These are phyloP conservation scores for Catocala nupta DNA, from an alignment of 2,888 invertebrate genomes.

Conservation along the genomic window DNA sequence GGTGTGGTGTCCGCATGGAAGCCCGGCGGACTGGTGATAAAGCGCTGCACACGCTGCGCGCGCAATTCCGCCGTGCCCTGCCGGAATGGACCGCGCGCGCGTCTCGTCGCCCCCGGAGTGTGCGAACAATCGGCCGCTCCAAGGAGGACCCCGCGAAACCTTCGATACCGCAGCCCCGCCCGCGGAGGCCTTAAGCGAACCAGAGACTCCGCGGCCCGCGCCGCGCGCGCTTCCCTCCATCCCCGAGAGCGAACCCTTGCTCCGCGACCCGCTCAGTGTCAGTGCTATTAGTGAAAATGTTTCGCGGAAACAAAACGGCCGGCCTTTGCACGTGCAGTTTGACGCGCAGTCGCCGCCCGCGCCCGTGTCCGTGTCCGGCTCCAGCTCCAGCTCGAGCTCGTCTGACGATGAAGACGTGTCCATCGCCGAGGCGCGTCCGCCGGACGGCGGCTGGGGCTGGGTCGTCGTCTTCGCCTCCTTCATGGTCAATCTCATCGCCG, in stretches of 20 bases:
- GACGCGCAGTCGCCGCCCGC: slow-evolving; percentile 81
- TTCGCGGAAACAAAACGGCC: slow-evolving; percentile 68
- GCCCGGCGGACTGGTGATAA: slow-evolving; percentile 79
- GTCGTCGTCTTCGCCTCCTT: slow-evolving; percentile 96
- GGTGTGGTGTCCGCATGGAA: slow-evolving; percentile 84
- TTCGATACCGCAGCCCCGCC: slow-evolving; percentile 60
- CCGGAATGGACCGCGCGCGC: slow-evolving; percentile 82
- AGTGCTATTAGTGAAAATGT: slow-evolving; percentile 45
- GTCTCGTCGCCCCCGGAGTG: slow-evolving; percentile 76
- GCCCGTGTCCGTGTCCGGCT: slow-evolving; percentile 73
- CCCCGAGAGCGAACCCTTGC: slow-evolving; percentile 80
- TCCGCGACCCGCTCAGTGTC: slow-evolving; percentile 54
- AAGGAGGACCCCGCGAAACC: slow-evolving; percentile 83
- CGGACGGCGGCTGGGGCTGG: slow-evolving; percentile 98
- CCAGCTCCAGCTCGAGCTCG: slow-evolving; percentile 85
- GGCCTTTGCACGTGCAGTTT: slow-evolving; percentile 88
- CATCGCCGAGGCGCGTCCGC: slow-evolving; percentile 90
- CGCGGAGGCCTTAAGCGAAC: slow-evolving; percentile 72
- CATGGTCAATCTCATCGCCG: slow-evolving; percentile 95
- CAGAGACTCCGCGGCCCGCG: slow-evolving; percentile 74
- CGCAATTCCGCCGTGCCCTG: slow-evolving; percentile 74
- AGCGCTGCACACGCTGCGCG: slow-evolving; percentile 79
- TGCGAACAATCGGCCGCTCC: slow-evolving; percentile 77
- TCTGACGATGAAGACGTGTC: slow-evolving; percentile 89
- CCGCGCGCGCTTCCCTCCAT: slow-evolving; percentile 75